phyloP scores from a whole-genome alignment of 2,797 vertebrate genomes.

The Myotis planiceps region DNA sequence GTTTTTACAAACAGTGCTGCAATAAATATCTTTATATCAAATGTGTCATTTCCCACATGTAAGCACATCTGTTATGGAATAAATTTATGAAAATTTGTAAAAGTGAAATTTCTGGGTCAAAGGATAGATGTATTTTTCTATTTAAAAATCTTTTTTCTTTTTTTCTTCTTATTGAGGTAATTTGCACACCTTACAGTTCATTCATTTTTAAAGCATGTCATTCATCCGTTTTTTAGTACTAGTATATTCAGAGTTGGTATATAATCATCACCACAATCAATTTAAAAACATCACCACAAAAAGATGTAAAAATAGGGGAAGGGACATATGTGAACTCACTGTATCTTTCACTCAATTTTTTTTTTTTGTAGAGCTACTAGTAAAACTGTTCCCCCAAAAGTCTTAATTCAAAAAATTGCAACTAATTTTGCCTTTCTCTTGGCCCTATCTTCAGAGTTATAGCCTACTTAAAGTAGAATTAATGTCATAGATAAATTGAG shows the following conservation, averaged over 20 bases:
- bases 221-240: background rate
- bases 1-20: background rate
- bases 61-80: background rate
- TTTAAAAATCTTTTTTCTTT: background rate
- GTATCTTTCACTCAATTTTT: background rate
- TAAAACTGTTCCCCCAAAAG: background rate
- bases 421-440: background rate
- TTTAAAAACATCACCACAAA: background rate
- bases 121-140: background rate
- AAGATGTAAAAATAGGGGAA: background rate
- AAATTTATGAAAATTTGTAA: background rate
- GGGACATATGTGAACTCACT: background rate
- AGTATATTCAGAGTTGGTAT: background rate
- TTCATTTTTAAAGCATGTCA: background rate
- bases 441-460: background rate
- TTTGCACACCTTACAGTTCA: background rate
- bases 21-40: background rate
- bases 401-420: background rate
- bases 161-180: background rate
- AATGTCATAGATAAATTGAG: background rate
- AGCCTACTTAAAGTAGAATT: background rate
- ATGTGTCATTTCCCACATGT: background rate
- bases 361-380: background rate
- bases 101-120: background rate
- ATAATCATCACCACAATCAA: background rate